Evolutionary conservation across 2,797 vertebrate species (phyloP), one percentile per base, ranked within the genome.

Genomic region (Pantherophis alleghaniensis): DNA sequence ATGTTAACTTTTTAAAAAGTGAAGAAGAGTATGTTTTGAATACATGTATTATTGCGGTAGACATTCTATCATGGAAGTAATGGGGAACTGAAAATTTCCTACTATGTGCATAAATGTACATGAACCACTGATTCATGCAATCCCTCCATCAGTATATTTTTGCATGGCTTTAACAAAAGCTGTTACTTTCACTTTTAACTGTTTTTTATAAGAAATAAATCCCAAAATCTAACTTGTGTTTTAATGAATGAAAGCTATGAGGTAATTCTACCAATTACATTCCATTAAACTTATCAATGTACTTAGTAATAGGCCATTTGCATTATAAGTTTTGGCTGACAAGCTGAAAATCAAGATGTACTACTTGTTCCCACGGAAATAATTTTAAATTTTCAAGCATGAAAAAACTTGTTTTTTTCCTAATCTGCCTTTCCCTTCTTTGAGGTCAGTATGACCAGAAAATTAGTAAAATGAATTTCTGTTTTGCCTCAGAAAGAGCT

Each of bases 381-480:
- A 57, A 93, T 90, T 94, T 96, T 60, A 47, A 96, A 94, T 93
- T 92, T 56, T 91, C 86, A 51, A 37, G 74, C 11, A 55, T 3
- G 14, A 89, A 93, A 92, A 94, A 92, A 79, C 32, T 95, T 42
- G 0, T 96, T 95, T 95, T 94, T 94, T 93, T 91, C 89, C 57
- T 53, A 94, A 89, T 95, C 94, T 94, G 91, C 95, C 90, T 57
- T 92, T 94, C 55, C 95, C 42, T 69, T 95, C 63, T 92, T 87
- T 95, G 90, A 95, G 92, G 94, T 96, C 94, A 69, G 0, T 93
- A 53, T 95, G 94, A 97, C 95, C 89, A 51, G 92, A 91, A 96
- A 95, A 93, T 93, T 88, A 94, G 91, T 94, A 92, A 90, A 94
- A 92, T 94, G 93, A 92, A 91, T 93, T 92, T 53, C 66, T 92